Evolutionary conservation across 2,797 vertebrate species (phyloP), one percentile per base, ranked within the genome.

Genomic region (Calcarius lapponicus): DNA sequence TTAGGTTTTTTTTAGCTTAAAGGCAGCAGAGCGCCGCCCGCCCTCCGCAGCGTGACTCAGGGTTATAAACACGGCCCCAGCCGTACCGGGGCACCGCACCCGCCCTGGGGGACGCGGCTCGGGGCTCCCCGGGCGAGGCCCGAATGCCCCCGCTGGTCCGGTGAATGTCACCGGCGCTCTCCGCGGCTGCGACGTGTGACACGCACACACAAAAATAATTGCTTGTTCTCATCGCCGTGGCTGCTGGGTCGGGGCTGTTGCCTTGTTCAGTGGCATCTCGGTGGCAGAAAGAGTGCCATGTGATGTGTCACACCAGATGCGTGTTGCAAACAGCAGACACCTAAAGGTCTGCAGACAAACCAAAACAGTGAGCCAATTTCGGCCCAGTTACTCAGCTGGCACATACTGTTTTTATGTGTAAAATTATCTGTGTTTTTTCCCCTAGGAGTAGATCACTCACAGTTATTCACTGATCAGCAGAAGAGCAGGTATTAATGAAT

Each of bases 61-160:
- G 60, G 36, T 10, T 29, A 10, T 19, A 10, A 40, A 29, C 36
- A 61, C 36, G 17, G 26, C 36, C 26, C 36, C 10, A 26, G 43
- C 50, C n/a, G 45, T 1, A 7, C 2, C 9, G 26, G 14, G 28
- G 40, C 51, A 9, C 58, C 7, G 4, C 21, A 38, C 6, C 18
- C 36, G 5, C 17, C 6, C 56, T 17, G 24, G 28, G 7, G 38
- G 32, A 22, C 0, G 1, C 26, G 32, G 26, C 16, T n/a, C 1
- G 3, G 26, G 9, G 12, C 5, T 13, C 10, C 16, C 12, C 1
- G 8, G 7, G 26, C 3, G 40, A 47, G 4, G 20, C 29, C 25
- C 1, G 6, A 4, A 1, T 3, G 50, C 3, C 6, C 26, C 34
- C 17, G 21, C 51, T 15, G 7, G 17, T 6, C 24, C 31, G 0